Conservation (phyloP, 1,140 invertebrate genomes). For the Phthorimaea operculella region DNA sequence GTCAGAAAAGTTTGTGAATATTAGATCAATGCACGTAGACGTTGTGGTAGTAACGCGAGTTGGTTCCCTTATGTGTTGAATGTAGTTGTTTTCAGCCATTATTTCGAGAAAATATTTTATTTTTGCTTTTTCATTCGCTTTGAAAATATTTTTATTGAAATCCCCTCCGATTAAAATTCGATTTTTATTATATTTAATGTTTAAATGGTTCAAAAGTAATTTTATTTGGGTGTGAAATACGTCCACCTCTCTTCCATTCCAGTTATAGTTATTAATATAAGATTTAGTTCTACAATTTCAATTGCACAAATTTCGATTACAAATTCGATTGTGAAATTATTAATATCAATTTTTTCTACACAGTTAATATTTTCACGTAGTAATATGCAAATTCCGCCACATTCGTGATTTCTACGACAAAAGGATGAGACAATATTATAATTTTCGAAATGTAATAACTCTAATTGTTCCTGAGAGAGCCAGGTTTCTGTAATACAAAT, state of each 20-base stretch:
- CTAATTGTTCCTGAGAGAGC: constrained; percentile 14
- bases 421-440: neutral
- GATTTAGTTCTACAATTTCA: constrained; percentile 13
- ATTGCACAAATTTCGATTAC: constrained; percentile 20
- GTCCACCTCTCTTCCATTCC: constrained; percentile 24
- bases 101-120: constrained; percentile 1
- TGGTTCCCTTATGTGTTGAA: constrained; percentile 9
- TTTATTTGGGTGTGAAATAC: constrained; percentile 18
- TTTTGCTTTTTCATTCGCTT: constrained; percentile 3
- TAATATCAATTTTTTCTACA: constrained; percentile 17
- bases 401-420: neutral
- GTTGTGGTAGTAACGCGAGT: constrained; percentile 5
- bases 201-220: constrained; percentile 15
- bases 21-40: constrained; percentile 13
- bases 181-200: constrained; percentile 15
- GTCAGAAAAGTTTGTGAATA: constrained; percentile 13
- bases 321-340: constrained; percentile 23
- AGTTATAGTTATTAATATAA: constrained; percentile 20
- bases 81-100: constrained; percentile 12
- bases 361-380: constrained; percentile 13
- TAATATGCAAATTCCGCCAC: constrained; percentile 12
- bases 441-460: neutral
- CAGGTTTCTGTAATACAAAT: constrained; percentile 21
- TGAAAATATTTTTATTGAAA: constrained; percentile 14
- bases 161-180: constrained; percentile 20